phyloP scores from a whole-genome alignment of 2,888 invertebrate genomes.

The Polylopha cassiicola region DNA sequence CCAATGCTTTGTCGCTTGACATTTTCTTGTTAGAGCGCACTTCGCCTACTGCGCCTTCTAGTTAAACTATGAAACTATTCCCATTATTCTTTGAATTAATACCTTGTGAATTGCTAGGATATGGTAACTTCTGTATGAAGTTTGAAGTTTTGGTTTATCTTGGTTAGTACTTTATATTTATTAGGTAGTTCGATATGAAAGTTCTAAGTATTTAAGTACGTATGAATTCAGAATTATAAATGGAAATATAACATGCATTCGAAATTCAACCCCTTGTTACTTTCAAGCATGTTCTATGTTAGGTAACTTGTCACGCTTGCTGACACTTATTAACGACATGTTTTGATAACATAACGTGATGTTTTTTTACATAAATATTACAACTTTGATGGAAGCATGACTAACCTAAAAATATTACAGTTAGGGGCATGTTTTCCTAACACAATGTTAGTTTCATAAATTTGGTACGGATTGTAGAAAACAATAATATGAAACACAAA shows the following conservation, averaged over 20 bases:
- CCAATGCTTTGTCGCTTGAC: constrained; percentile 61
- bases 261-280: constrained; percentile 5
- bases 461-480: too few species aligned
- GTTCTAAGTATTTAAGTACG: too few species aligned
- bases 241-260: too few species aligned
- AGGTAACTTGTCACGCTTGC: constrained; percentile 15
- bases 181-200: too few species aligned
- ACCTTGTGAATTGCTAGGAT: background rate
- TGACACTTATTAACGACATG: constrained; percentile 11
- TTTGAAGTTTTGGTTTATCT: too few species aligned
- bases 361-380: constrained; percentile 23
- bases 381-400: constrained; percentile 10
- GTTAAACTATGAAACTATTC: constrained; percentile 36
- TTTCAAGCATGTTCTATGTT: too few species aligned
- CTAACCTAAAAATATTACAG: constrained; percentile 3
- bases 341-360: constrained; percentile 14
- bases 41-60: constrained; percentile 38
- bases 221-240: too few species aligned
- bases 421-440: background rate
- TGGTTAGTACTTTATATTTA: too few species aligned
- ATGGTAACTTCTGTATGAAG: background rate
- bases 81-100: constrained; percentile 29
- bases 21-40: constrained; percentile 63
- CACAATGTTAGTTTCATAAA: too few species aligned
- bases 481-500: too few species aligned